Conservation (phyloP, 37 sponge, comb jelly and placozoan species). For the Hexactinellida sp. region DNA sequence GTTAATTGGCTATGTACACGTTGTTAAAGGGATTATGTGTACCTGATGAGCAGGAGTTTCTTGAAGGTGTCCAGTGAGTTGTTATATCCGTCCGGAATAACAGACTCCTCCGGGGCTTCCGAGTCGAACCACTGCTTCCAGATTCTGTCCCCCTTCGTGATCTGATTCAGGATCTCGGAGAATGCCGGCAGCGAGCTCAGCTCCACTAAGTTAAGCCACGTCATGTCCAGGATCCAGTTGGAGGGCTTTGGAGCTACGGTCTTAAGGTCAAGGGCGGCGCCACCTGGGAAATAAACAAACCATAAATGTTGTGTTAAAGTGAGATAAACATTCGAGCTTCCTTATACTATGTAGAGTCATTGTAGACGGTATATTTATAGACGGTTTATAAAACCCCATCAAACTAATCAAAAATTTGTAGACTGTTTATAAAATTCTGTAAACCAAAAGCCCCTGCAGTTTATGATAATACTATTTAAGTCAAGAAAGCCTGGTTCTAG, state of each 20-base stretch:
- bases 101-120: constrained; percentile 91
- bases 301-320: neutral
- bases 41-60: constrained; percentile 75
- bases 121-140: constrained; percentile 98
- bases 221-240: constrained; percentile 94
- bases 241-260: constrained; percentile 67
- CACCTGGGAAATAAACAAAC: constrained; percentile 32
- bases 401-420: too few species aligned
- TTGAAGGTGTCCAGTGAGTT: constrained; percentile 76
- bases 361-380: too few species aligned
- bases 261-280: constrained; percentile 96
- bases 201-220: constrained; percentile 94
- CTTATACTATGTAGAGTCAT: too few species aligned
- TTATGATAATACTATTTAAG: too few species aligned
- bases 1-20: too few species aligned
- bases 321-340: too few species aligned
- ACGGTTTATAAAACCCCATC: too few species aligned
- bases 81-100: constrained; percentile 87
- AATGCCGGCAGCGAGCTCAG: constrained; percentile 81
- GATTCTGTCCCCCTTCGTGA: constrained; percentile 61
- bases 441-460: too few species aligned
- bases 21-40: too few species aligned
- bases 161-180: constrained; percentile 86
- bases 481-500: too few species aligned
- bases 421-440: too few species aligned